These are phyloP conservation scores for Allobates femoralis DNA, from an alignment of 2,797 vertebrate species.

Conservation along the genomic window DNA sequence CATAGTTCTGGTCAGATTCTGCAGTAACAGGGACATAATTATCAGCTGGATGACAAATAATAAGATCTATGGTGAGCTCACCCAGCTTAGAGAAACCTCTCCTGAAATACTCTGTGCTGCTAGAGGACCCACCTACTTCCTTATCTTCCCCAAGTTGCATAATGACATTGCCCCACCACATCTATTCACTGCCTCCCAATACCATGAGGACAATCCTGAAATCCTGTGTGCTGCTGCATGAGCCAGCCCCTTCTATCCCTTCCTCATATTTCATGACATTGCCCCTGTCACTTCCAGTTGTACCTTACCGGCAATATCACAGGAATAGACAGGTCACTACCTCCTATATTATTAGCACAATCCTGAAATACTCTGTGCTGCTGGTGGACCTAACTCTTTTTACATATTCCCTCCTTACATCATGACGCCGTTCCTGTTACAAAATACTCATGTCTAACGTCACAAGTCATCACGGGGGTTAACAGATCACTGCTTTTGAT, in stretches of 20 bases:
- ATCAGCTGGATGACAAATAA: background rate
- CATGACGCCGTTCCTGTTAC: background rate
- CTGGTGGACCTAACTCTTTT: background rate
- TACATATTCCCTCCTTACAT: background rate
- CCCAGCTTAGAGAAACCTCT: too few relatives aligned
- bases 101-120: background rate
- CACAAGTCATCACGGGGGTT: too few relatives aligned
- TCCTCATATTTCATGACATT: background rate
- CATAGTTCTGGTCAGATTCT: too few relatives aligned
- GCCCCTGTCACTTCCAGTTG: background rate
- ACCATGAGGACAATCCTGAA: too few relatives aligned
- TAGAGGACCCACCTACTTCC: background rate
- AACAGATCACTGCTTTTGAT: too few relatives aligned
- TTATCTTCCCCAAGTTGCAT: too few relatives aligned
- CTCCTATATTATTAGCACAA: background rate
- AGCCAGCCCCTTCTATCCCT: too few relatives aligned
- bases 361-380: constrained; percentile 3
- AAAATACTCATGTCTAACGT: too few relatives aligned
- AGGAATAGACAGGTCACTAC: background rate
- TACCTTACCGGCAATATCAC: too few relatives aligned
- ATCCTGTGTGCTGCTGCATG: background rate
- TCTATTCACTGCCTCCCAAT: too few relatives aligned
- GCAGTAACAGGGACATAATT: background rate
- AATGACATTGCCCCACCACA: background rate
- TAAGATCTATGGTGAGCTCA: too few relatives aligned